Base-by-base conservation (phyloP, 1,140 invertebrate genomes). In the Pogonomyrmex barbatus region DNA sequence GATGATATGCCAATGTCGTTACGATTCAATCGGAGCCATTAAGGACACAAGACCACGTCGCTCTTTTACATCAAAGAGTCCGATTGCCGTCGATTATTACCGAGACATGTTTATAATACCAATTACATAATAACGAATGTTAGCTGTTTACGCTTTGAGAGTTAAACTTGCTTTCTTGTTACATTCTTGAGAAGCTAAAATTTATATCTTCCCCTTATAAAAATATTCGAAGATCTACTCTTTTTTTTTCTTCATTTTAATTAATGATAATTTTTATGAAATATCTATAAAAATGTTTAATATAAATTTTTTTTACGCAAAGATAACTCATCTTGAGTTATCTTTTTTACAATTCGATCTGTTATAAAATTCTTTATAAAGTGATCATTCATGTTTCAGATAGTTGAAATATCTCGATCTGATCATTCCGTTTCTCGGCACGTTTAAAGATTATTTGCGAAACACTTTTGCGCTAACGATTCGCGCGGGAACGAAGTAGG, bases 401-500 rank as follows among this genome's bases (percentile, higher is more conserved):
- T 39, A 60, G 54, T 45, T 30, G 24, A 60, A 4, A 60, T 42
- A 60, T 14, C 36, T 75, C 4, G 24, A 71, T 71, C 30, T 24
- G n/a, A 58, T 76, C 73, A 42, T 76, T 76, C 39, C 10, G 36
- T 10, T 56, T 73, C 63, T 67, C 52, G 36, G n/a, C 36, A n/a
- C n/a, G 36, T 30, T 45, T 24, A 30, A 9, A 76, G 24, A 76
- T 45, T 50, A 9, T 52, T 17, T 54, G 24, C 24, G 10, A 73
- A 17, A 36, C 54, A 62, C 77, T 8, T 63, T 73, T 56, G 14
- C 50, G 12, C 5, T 81, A 54, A 70, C 17, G 14, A 71, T 56
- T 56, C 50, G 14, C 78, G 39, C 65, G 39, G 14, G 50, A 71
- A 71, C 50, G 33, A 58, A 73, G 67, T 73, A n/a, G n/a, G 78